A percentile compares a stretch with the other conserved stretches of the same genome.
These are phyloP conservation scores for Xiphias gladius DNA, from an alignment of 2,113 vertebrate species.

Conservation along the genomic window DNA sequence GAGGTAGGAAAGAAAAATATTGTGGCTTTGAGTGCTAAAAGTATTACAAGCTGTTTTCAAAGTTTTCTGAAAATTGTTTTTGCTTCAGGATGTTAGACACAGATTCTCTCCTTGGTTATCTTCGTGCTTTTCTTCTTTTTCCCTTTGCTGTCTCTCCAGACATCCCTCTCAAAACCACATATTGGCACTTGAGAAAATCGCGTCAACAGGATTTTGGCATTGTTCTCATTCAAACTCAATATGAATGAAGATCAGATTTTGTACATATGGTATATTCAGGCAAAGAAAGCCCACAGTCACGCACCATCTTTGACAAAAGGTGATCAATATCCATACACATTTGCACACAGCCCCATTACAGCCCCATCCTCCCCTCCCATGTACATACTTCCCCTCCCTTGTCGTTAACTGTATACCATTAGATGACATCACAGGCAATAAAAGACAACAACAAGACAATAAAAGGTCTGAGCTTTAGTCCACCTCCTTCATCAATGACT, in stretches of 20 bases:
- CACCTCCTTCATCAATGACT: constrained; percentile 81
- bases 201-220: constrained; percentile 24
- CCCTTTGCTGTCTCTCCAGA: constrained; percentile 6
- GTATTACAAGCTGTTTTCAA: constrained; percentile 4
- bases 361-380: constrained; percentile 69
- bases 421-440: constrained; percentile 86
- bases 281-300: constrained; percentile 9
- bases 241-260: constrained; percentile 25
- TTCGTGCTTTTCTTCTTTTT: constrained; percentile 4
- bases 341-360: constrained; percentile 66
- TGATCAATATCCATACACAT: constrained; percentile 66
- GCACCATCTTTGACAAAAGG: constrained; percentile 40
- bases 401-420: constrained; percentile 79
- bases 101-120: neutral
- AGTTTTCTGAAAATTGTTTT: constrained; percentile 17
- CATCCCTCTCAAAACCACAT: constrained; percentile 16
- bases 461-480: constrained; percentile 70
- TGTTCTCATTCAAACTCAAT: constrained; percentile 20
- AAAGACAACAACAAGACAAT: constrained; percentile 84
- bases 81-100: constrained; percentile 7
- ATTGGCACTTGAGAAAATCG: constrained; percentile 19
- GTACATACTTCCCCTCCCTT: constrained; percentile 69
- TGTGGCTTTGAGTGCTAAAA: neutral
- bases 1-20: neutral
- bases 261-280: constrained; percentile 23